Base-by-base conservation (phyloP, 2,888 invertebrate species). In the Phengaris arion region DNA sequence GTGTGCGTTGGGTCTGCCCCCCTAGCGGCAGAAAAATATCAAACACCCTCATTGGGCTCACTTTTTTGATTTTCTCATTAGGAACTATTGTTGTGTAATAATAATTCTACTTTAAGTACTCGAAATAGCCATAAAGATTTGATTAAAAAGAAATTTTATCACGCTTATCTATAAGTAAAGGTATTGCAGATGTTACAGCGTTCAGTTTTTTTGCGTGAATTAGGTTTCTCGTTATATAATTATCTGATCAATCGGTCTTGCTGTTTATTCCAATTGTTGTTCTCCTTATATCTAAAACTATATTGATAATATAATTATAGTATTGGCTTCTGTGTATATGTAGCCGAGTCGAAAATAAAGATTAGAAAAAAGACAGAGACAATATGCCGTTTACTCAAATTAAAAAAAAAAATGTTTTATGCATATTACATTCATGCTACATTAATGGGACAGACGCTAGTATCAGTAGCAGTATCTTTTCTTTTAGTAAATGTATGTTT, bases 321-420 rank as follows among this genome's bases (percentile, higher is more conserved):
- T 59, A 64, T 64, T 64, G 64, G 64, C 64, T 64, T 64, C 35
- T 64, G 64, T 45, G 15, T 59, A 57, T 55, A 48, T n/a, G 35
- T 64, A 64, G 64, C 64, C 64, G 64, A 64, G 35, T 35, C 35
- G 6, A 64, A 64, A 64, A 64, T 12, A 35, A 64, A 64, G 10
- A 64, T 64, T 22, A 64, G 59, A 64, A 64, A 64, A 64, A 64
- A 15, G 8, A 64, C 12, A 13, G 45, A 55, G 55, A 35, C 13
- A 64, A 64, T 12, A 64, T 64, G 64, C 64, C 64, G 45, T 35
- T 35, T 64, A 64, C 59, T 22, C 8, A 57, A 8, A 8, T 8
- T 22, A 22, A 22, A 22, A 22, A 22, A 57, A n/a, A 57, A n/a
- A 57, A 7, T 57, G 13, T 57, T n/a, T 15, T 57, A 7, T n/a